Evolutionary conservation across 2,113 vertebrate species (phyloP).

Genomic region (Solenodon paradoxus): DNA sequence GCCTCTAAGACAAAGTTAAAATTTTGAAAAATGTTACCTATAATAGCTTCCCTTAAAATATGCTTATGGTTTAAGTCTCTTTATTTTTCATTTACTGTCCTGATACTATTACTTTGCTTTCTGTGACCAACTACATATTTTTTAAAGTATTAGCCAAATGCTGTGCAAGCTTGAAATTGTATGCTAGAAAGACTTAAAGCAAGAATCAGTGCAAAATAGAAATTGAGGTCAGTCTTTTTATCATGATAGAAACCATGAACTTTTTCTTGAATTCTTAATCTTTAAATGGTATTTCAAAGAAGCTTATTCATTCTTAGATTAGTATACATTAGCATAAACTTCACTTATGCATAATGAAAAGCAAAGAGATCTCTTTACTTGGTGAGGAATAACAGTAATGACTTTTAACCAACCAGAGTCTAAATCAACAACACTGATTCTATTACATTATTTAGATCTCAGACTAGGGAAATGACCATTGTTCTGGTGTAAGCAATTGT

Average conservation of each 20-base stretch:
- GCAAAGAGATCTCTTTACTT: constrained; percentile 32
- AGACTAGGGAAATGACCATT: constrained; percentile 53
- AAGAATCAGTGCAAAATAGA: neutral
- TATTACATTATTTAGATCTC: constrained; percentile 74
- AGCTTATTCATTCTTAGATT: constrained; percentile 33
- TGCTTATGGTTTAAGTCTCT: neutral
- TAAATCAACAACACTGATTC: constrained; percentile 68
- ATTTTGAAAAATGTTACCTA: neutral
- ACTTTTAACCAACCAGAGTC: constrained; percentile 38
- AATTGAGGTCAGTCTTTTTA: constrained; percentile 55
- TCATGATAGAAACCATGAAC: neutral
- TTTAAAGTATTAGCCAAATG: constrained; percentile 38
- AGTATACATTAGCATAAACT: constrained; percentile 46
- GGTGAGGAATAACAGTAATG: constrained; percentile 49
- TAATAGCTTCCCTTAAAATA: neutral
- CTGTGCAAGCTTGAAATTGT: constrained; percentile 16
- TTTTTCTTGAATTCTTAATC: constrained; percentile 30
- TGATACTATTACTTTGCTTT: neutral
- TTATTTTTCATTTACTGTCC: neutral
- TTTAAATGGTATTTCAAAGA: constrained; percentile 48
- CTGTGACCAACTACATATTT: constrained; percentile 25
- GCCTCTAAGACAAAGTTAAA: neutral
- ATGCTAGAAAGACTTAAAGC: constrained; percentile 14
- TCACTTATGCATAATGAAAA: constrained; percentile 50
- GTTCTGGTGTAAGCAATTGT: constrained; percentile 65